Evolutionary conservation across 2,888 invertebrate genomes (phyloP), one percentile per base, ranked within the genome.

Genomic region (Alcis repandata): DNA sequence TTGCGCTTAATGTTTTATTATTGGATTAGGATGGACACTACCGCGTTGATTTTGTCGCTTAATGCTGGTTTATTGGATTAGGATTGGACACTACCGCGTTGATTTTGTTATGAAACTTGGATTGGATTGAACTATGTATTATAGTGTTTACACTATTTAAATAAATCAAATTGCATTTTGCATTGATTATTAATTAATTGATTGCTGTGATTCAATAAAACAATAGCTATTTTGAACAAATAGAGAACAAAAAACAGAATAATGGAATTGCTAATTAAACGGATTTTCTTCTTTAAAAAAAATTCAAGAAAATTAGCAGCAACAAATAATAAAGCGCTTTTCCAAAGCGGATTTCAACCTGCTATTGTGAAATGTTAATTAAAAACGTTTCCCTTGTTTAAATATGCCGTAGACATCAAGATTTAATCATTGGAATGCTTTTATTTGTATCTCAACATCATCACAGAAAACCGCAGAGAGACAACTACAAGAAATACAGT

Each of bases 371-470:
- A 45, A 58, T 57, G 45, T 52, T 57, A 58, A 63, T 52, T 51
- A 53, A 19, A 46, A 38, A 63, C 33, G 33, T 46, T 52, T 52
- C 52, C 17, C 49, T 32, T 17, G 22, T 51, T 41, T 51, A 38
- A 57, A 56, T 38, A 58, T 58, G 57, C 36, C 38, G 32, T 20
- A 59, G 52, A 54, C 64, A 43, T 63, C 48, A 53, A 19, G 49
- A 48, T 53, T 59, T 59, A 64, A 59, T 60, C 54, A 54, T 64
- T 43, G 22, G 32, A 64, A 59, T 27, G 36, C 22, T 59, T 54
- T 53, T 64, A 56, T 59, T 64, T 64, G 60, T 63, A 32, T 38
- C 58, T 51, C 53, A 17, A 40, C 17, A 20, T 19, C 20, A 7
- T 36, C n/a, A 52, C 8, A 38, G 51, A 52, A 20, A 20, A 36